Percentiles rank a stretch among this genome's conserved stretches.
phyloP scores from a whole-genome alignment of 2,888 invertebrate genomes.

The Pammene aurita region DNA sequence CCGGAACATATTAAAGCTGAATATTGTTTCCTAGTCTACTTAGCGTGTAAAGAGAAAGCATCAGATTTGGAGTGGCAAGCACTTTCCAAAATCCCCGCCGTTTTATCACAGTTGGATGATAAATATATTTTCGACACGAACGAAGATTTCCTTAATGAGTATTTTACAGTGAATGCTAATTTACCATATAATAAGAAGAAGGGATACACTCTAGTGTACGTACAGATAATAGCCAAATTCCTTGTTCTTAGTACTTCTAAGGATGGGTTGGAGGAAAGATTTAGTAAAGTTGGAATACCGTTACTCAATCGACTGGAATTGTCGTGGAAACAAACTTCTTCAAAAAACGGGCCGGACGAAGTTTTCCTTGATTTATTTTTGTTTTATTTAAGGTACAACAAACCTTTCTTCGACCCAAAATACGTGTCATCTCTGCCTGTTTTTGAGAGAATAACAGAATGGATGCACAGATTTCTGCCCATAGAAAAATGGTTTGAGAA shows the following conservation, averaged over 20 bases:
- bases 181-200: neutral
- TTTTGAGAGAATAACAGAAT: conserved; percentile 53
- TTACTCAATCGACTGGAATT: conserved; percentile 53
- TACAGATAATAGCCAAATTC: conserved; percentile 58
- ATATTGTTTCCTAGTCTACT: conserved; percentile 55
- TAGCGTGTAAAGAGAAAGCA: conserved; percentile 46
- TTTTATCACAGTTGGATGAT: conserved; percentile 50
- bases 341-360: conserved; percentile 9
- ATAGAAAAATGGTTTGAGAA: conserved; percentile 57
- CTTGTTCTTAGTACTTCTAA: conserved; percentile 55
- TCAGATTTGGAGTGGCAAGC: conserved; percentile 44
- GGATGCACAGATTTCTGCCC: conserved; percentile 54
- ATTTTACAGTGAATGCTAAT: conserved; percentile 38
- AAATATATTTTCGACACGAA: conserved; percentile 49
- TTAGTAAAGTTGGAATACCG: conserved; percentile 50
- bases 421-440: conserved; percentile 56
- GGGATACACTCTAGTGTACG: conserved; percentile 42
- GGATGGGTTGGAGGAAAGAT: conserved; percentile 49
- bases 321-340: conserved; percentile 36
- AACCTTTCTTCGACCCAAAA: conserved; percentile 53
- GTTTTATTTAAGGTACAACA: conserved; percentile 53
- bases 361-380: conserved; percentile 47
- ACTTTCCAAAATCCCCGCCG: conserved; percentile 51
- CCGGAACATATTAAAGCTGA: conserved; percentile 54
- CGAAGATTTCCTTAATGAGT: conserved; percentile 44